Evolutionary conservation across 2,113 vertebrate genomes (phyloP), one percentile per base, ranked within the genome.

Genomic region (Pelecanus crispus): DNA sequence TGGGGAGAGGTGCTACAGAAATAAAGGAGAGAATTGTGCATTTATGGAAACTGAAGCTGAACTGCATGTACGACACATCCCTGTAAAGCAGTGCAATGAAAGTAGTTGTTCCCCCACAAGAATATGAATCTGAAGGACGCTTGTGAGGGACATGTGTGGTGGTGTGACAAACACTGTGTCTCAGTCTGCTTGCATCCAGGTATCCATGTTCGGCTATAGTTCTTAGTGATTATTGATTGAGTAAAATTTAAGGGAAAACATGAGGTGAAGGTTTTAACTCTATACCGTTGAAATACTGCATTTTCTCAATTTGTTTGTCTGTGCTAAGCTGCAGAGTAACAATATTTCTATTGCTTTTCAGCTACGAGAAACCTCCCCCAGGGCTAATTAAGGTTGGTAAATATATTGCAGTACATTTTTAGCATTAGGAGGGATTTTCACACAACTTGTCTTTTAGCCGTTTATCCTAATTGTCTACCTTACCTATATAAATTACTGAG

Each of bases 351-450:
- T 96, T 96, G 44, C 94, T 81, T 97, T 96, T 80, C 92, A 99
- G 99, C 97, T 99, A 99, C 92, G 99, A 99, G 94, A 99, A 99
- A 87, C 99, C 99, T 83, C 99, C 99, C n/a, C 99, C 99, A 18
- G 99, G 99, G 72, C 97, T 98, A 81, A 99, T 99, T 72, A 99
- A 99, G 99, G 99, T 99, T 94, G 83, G 98, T 98, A 82, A 70
- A 77, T 45, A 28, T 8, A 36, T 12, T 50, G 47, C 38, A 53
- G 14, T 81, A 19, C 26, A 53, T 61, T 34, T 79, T 86, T 59
- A 79, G 65, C 38, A 59, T 42, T 71, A 38, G 4, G 0, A 40
- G 38, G 44, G 17, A 34, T 93, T 91, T 87, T 82, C 66, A 85
- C 9, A 29, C 34, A 94, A 45, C 13, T 1, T 66, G 25, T 29